A percentile compares a stretch with the other conserved stretches of the same genome.
Evolutionary conservation across 2,888 invertebrate species (phyloP).

Genomic region (Steinernema carpocapsae): DNA sequence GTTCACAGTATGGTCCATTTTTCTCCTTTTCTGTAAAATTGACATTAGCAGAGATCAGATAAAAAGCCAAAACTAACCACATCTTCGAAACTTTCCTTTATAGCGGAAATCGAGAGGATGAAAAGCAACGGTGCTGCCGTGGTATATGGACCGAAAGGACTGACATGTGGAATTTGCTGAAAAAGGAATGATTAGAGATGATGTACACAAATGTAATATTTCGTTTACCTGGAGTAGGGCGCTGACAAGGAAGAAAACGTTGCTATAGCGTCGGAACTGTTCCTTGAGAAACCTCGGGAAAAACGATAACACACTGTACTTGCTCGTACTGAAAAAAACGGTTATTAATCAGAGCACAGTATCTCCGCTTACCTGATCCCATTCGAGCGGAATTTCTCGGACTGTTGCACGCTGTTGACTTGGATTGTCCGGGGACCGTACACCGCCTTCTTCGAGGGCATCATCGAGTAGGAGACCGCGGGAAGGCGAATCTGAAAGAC

Average conservation of each 20-base stretch:
- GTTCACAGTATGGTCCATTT: constrained; percentile 94
- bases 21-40: constrained; percentile 79
- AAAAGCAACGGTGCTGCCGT: background rate
- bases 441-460: background rate
- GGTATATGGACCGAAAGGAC: background rate
- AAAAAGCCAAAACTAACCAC: background rate
- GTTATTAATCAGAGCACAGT: constrained; percentile 32
- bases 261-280: constrained; percentile 97
- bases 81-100: background rate
- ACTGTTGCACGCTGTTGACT: constrained; percentile 44
- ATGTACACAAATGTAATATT: too few relatives aligned
- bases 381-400: constrained; percentile 48
- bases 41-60: background rate
- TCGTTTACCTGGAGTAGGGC: constrained; percentile 82
- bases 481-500: too few relatives aligned
- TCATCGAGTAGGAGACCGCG: background rate
- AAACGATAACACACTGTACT: constrained; percentile 76
- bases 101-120: background rate
- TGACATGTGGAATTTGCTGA: constrained; percentile 81
- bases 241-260: constrained; percentile 96
- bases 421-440: constrained; percentile 36
- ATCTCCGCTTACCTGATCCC: constrained; percentile 45
- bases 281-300: constrained; percentile 96
- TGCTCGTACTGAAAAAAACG: constrained; percentile 72
- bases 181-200: constrained; percentile 49